A percentile compares a stretch with the other conserved stretches of the same genome.
Evolutionary conservation across 2,113 vertebrate species (phyloP).

Genomic region (Mormyrus lacerda): DNA sequence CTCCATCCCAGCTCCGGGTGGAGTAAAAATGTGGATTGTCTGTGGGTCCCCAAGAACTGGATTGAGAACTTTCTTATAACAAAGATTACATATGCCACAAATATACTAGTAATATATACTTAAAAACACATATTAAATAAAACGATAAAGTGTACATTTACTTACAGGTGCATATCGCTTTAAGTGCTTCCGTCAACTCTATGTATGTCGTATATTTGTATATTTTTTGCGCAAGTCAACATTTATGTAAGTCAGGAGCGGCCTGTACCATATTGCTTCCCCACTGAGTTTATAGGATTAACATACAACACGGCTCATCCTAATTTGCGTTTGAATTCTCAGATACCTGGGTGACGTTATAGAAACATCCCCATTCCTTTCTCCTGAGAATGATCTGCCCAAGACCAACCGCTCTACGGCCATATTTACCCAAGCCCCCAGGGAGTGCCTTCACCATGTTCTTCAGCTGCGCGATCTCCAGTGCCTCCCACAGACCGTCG

Average conservation of each 20-base stretch:
- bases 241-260: background rate
- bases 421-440: conserved; percentile 81
- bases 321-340: background rate
- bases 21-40: background rate
- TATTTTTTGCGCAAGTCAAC: background rate
- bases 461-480: conserved; percentile 97
- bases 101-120: background rate
- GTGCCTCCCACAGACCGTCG: conserved; percentile 91
- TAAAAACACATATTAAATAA: background rate
- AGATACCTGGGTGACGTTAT: background rate
- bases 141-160: background rate
- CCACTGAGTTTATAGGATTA: background rate
- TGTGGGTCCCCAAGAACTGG: background rate
- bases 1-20: background rate
- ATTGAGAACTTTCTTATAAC: background rate
- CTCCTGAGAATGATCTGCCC: background rate
- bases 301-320: background rate
- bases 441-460: conserved; percentile 91
- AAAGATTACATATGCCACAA: background rate
- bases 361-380: background rate
- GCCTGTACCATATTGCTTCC: background rate
- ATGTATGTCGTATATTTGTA: background rate
- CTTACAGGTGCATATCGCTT: background rate
- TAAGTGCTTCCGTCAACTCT: background rate
- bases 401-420: background rate